Percentiles rank a stretch among this genome's conserved stretches.
Evolutionary conservation across 1,140 invertebrate genomes (phyloP).

Genomic region (Microplitis mediator): DNA sequence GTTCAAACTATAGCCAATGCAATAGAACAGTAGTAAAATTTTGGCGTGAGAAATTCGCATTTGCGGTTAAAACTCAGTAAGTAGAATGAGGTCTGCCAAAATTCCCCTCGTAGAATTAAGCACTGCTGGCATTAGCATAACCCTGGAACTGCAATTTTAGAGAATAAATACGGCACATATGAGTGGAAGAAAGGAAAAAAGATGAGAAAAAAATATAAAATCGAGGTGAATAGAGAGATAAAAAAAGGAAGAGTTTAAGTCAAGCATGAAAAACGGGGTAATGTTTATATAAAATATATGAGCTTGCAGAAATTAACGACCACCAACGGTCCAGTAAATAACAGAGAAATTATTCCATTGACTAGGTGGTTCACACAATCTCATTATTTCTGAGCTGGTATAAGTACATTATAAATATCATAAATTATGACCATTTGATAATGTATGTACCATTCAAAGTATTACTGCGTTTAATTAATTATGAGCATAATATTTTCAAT

Average conservation of each 20-base stretch:
- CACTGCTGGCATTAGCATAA: slow-evolving; percentile 5
- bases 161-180: neutral
- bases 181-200: neutral
- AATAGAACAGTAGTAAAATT: slow-evolving; percentile 5
- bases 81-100: slow-evolving; percentile 11
- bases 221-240: neutral
- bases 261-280: neutral
- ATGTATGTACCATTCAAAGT: no score
- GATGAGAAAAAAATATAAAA: neutral
- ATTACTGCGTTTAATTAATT: no score
- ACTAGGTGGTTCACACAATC: no score
- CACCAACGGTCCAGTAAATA: no score
- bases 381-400: no score
- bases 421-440: no score
- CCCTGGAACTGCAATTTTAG: slow-evolving; percentile 5
- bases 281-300: neutral
- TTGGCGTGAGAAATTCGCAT: slow-evolving; percentile 5
- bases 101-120: slow-evolving; percentile 11
- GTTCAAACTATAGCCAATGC: neutral
- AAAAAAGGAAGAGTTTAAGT: neutral
- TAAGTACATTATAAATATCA: no score
- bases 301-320: neutral
- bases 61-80: slow-evolving; percentile 14
- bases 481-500: no score
- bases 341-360: no score